Evolutionary conservation across 1,140 invertebrate genomes (phyloP), one percentile per base, ranked within the genome.

Genomic region (Aricia agestis): DNA sequence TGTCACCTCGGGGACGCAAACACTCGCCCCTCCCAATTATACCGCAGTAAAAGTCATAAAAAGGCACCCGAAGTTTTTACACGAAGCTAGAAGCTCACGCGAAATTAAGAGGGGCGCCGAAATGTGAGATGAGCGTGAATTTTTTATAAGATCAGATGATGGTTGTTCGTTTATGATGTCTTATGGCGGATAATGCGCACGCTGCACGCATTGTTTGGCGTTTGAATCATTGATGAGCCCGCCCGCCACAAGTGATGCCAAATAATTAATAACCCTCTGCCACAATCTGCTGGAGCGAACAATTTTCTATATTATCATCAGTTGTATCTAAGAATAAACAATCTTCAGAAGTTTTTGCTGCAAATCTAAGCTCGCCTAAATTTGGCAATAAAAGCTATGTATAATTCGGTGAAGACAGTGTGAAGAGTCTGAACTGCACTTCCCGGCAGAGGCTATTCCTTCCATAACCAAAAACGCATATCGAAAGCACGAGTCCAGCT

Each of bases 41-140:
- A 90, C 89, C 89, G 87, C 89, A 91, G 89, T 91, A 91, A 91
- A 91, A 91, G 89, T 90, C 89, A 91, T 91, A 91, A 91, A 91
- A 90, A 91, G 89, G 87, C 86, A 90, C 87, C 86, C 89, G 85
- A 91, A 91, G 89, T 91, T 91, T 91, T 91, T 91, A 91, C 87
- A 89, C 85, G 85, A 84, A 88, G 81, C 83, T 84, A 90, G 87
- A 85, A 89, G 81, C 86, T 86, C 89, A 87, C 87, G 85, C 84
- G 86, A 90, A 91, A 91, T 91, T 91, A 91, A 91, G 89, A 91
- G 87, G 89, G 89, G 87, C 86, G 87, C 81, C 87, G 89, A 91
- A 90, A 90, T 89, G 87, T 89, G 87, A 90, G 89, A 91, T 91
- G 89, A 91, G 83, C 83, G 88, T 91, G 89, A 91, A 91, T 91